phyloP scores from a whole-genome alignment of 2,888 invertebrate genomes.

The Polymixis flavicincta region DNA sequence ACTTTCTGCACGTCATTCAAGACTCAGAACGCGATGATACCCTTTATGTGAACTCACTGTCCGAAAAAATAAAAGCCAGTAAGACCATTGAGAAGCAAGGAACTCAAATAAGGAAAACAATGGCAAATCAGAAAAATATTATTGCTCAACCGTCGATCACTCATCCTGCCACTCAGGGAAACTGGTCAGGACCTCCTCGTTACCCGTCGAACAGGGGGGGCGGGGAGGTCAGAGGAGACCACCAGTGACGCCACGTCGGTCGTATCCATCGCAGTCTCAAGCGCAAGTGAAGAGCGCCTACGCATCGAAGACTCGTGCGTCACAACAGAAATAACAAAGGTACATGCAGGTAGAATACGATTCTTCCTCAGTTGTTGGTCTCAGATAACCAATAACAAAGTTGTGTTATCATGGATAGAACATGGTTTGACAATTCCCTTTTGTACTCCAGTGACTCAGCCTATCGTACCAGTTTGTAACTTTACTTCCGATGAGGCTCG shows the following conservation, averaged over 20 bases:
- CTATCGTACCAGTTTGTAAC: neutral
- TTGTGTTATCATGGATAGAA: constrained; percentile 1
- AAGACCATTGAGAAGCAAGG: neutral
- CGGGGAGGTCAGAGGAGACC: neutral
- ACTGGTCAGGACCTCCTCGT: neutral
- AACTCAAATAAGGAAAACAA: neutral
- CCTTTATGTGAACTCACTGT: neutral
- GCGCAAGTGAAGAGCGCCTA: constrained; percentile 2
- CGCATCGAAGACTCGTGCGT: neutral
- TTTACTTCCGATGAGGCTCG: neutral
- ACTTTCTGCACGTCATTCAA: neutral
- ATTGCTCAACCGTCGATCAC: neutral
- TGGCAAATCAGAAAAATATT: neutral
- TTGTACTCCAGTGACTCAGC: neutral
- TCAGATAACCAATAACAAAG: neutral
- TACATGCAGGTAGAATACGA: neutral
- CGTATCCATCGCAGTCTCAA: neutral
- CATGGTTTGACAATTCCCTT: neutral
- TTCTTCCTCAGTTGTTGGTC: neutral
- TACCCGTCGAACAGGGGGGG: neutral
- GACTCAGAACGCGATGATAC: neutral
- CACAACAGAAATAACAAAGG: neutral
- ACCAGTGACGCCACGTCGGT: neutral
- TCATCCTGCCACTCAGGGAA: neutral
- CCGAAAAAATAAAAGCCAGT: neutral